Evolutionary conservation across 1,140 invertebrate genomes (phyloP), one percentile per base, ranked within the genome.

Genomic region (Hycleus cichorii): DNA sequence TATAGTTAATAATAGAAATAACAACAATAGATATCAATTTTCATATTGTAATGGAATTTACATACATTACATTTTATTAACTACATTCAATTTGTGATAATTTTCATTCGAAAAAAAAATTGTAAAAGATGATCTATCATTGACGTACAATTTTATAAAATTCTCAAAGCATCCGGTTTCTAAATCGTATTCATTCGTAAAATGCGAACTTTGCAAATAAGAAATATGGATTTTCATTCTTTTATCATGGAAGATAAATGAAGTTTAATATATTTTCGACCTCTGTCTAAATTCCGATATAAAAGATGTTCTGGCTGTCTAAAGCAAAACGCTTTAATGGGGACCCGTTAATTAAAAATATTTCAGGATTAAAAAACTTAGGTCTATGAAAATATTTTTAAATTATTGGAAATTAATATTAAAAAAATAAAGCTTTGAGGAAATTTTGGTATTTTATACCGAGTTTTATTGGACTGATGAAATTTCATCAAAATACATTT

Each of bases 221-320:
- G 54, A 57, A 57, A 57, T 57, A 57, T 57, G 54, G 54, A 57
- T 57, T 57, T 57, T 47, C 39, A 57, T 57, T 57, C 54, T 57
- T 57, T 57, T 47, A 57, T 57, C 40, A 48, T 47, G 26, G 54
- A 43, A 57, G 54, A 57, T 57, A 57, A 57, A 57, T 57, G 46
- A 57, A 57, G 54, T 57, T 57, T 57, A 57, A 57, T 57, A 57
- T 57, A 57, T 57, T 57, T 32, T 57, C 39, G 54, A 40, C 12
- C 24, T 48, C 32, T 48, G 54, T 47, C 47, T 49, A 43, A 39
- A 27, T 48, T 47, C 32, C 46, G 46, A 39, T 26, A 48, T 39
- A 42, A 48, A 49, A 26, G 48, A 38, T 39, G n/a, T 49, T 43
- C 38, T 11, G 51, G 7, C 32, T 45, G 32, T 32, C 32, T 4